A percentile compares a stretch with the other conserved stretches of the same genome.
phyloP scores from a whole-genome alignment of 1,140 invertebrate genomes.

The Papilio xuthus region DNA sequence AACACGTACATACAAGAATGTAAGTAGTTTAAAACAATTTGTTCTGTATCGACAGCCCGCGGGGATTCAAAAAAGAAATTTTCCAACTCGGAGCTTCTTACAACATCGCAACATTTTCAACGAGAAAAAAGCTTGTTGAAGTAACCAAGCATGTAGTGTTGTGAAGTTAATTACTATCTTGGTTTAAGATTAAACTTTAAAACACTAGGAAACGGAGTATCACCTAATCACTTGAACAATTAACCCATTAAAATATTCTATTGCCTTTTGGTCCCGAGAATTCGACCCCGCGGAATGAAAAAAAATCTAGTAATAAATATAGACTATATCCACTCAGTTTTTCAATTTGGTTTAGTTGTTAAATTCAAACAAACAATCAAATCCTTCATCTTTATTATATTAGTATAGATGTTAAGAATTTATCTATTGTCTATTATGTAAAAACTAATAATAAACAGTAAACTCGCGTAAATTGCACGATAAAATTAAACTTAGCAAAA shows the following conservation, averaged over 20 bases:
- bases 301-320: too few species aligned
- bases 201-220: too few species aligned
- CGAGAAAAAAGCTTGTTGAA: background rate
- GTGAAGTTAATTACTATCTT: background rate
- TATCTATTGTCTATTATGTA: background rate
- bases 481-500: slow-evolving; percentile 1
- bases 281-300: too few species aligned
- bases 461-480: background rate
- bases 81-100: background rate
- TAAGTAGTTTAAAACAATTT: slow-evolving; percentile 20
- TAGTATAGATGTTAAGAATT: background rate
- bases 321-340: too few species aligned
- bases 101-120: background rate
- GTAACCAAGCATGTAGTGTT: background rate
- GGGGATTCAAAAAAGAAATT: slow-evolving; percentile 14
- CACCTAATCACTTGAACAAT: too few species aligned
- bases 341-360: too few species aligned
- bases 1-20: background rate
- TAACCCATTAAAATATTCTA: too few species aligned
- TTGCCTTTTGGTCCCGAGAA: background rate
- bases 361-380: too few species aligned
- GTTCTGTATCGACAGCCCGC: background rate
- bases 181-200: background rate
- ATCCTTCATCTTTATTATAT: too few species aligned
- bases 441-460: background rate